These are phyloP conservation scores for Cryptomyrus ogoouensis DNA, from an alignment of 2,113 vertebrate species.

Conservation along the genomic window DNA sequence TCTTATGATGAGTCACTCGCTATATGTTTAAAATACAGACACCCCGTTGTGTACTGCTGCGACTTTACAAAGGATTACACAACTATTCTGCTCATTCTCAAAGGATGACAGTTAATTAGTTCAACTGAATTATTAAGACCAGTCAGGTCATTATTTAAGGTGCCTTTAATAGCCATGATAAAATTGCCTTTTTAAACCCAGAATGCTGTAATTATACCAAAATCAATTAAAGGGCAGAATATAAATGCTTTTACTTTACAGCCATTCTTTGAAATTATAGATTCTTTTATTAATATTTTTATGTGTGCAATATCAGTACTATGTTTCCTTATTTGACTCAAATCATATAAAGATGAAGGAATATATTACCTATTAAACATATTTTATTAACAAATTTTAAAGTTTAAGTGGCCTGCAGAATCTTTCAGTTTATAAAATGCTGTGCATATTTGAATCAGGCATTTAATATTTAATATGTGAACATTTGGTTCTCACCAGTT, in stretches of 20 bases:
- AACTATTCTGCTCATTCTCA: not conserved
- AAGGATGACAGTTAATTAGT: not conserved
- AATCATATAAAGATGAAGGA: not conserved
- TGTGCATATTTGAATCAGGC: not conserved
- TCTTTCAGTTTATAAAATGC: constrained; percentile 4
- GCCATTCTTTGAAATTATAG: not conserved
- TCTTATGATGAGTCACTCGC: not conserved
- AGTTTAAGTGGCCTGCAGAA: not conserved
- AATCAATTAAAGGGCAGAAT: not conserved
- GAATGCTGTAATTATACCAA: not conserved
- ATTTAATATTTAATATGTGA: constrained; percentile 9
- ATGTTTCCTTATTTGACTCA: not conserved
- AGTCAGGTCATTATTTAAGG: not conserved
- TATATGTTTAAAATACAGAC: not conserved
- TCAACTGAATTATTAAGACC: constrained; percentile 8
- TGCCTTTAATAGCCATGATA: not conserved
- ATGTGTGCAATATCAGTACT: not conserved
- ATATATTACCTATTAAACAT: constrained; percentile 9
- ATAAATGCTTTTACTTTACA: constrained; percentile 2
- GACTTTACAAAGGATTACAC: not conserved
- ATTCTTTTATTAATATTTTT: constrained; percentile 4
- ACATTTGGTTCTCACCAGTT: constrained; percentile 1
- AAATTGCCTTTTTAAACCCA: constrained; percentile 8
- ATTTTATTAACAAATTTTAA: constrained; percentile 6
- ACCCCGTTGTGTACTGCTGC: too few relatives aligned